These are phyloP conservation scores for Chromis chromis DNA, from an alignment of 2,797 vertebrate species.

Conservation along the genomic window DNA sequence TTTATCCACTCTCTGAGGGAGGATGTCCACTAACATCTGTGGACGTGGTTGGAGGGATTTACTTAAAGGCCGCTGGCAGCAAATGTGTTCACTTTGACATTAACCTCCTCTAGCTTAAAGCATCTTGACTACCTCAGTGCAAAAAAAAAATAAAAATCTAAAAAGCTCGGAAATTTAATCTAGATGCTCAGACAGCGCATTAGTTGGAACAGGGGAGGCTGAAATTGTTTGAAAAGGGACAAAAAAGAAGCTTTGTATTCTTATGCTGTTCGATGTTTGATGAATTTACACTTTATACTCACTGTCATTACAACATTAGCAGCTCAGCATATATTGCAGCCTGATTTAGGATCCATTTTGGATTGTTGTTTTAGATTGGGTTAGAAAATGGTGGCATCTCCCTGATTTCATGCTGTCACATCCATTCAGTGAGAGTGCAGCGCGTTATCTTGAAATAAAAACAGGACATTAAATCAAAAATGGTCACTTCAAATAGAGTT, in stretches of 20 bases:
- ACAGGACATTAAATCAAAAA: conserved; percentile 14
- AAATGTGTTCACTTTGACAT: conserved; percentile 45
- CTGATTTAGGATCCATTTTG: conserved; percentile 59
- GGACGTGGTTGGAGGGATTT: conserved; percentile 50
- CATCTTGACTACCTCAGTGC: conserved; percentile 36
- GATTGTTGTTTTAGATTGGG: conserved; percentile 20
- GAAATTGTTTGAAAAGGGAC: conserved; percentile 28
- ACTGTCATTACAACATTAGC: conserved; percentile 34
- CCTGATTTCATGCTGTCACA: conserved; percentile 19
- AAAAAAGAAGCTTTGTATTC: conserved; percentile 37
- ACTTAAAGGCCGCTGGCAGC: conserved; percentile 61
- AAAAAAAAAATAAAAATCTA: conserved; percentile 12
- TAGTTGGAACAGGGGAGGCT: conserved; percentile 27
- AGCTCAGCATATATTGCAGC: conserved; percentile 17
- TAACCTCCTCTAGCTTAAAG: conserved; percentile 55
- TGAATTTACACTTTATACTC: conserved; percentile 23
- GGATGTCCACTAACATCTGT: conserved; percentile 60
- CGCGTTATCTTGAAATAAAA: conserved; percentile 42
- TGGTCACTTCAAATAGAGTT: conserved; percentile 20
- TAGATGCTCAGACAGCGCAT: conserved; percentile 40
- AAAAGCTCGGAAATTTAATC: conserved; percentile 33
- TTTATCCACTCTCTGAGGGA: conserved; percentile 57
- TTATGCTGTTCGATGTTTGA: conserved; percentile 33
- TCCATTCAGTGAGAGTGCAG: conserved; percentile 27
- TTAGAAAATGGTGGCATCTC: conserved; percentile 43